Conservation (phyloP, 23 tunicate genomes). For the Halocynthia roretzi region DNA sequence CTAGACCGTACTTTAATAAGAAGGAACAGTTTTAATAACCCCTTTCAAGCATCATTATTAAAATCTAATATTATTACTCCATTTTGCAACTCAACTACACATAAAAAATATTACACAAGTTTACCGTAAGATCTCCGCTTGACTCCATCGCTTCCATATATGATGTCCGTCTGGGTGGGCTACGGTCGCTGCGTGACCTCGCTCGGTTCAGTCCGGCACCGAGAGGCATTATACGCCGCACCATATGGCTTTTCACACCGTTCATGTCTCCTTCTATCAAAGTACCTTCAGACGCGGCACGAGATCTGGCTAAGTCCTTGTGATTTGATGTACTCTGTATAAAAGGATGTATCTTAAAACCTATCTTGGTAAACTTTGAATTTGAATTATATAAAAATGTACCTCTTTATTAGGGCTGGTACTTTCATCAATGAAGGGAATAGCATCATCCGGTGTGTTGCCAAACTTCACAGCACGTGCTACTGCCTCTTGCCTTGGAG, state of each 20-base stretch:
- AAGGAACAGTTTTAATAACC: too few relatives aligned
- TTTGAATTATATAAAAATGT: not conserved
- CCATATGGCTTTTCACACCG: too few relatives aligned
- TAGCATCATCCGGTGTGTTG: conserved; percentile 21
- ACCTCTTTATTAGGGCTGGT: conserved; percentile 38
- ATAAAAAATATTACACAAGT: not conserved
- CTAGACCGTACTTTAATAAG: too few relatives aligned
- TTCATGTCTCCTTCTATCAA: too few relatives aligned
- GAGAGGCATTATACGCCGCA: conserved; percentile 34
- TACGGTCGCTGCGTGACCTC: conserved; percentile 32
- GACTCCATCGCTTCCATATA: conserved; percentile 73
- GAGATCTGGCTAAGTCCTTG: too few relatives aligned
- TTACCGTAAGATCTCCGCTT: conserved; percentile 62
- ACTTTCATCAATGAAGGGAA: conserved; percentile 73
- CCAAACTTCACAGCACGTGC: conserved; percentile 82
- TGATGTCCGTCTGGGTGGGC: conserved; percentile 29
- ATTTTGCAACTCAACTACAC: too few relatives aligned
- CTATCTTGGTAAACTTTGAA: too few relatives aligned
- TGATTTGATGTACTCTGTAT: too few relatives aligned
- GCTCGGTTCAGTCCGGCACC: conserved; percentile 24
- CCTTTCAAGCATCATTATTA: too few relatives aligned
- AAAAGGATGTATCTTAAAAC: too few relatives aligned
- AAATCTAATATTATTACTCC: too few relatives aligned
- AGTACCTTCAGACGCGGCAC: too few relatives aligned
- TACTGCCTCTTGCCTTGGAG: conserved; percentile 70